Evolutionary conservation across 23 tunicate genomes (phyloP).

Genomic region (Oikopleura dioica): DNA sequence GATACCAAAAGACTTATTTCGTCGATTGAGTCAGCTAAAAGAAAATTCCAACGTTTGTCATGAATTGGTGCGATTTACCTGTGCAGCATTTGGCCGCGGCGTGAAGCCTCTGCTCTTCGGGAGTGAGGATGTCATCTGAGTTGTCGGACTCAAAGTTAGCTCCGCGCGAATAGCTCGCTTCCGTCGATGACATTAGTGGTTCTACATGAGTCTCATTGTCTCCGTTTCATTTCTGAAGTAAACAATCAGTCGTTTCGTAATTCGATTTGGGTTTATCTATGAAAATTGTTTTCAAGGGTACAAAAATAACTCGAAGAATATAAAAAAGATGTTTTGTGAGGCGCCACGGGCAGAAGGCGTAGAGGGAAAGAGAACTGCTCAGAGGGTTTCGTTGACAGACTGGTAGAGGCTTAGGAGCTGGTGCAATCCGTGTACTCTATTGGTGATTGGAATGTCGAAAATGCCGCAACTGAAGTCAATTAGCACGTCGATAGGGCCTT

Average conservation of each 20-base stretch:
- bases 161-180: background rate
- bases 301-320: too few relatives aligned
- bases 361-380: background rate
- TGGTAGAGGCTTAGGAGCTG: background rate
- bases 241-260: too few relatives aligned
- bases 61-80: background rate
- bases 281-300: too few relatives aligned
- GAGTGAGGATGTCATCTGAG: background rate
- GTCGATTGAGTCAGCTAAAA: background rate
- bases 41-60: background rate
- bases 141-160: background rate
- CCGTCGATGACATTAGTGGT: background rate
- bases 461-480: background rate
- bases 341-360: background rate
- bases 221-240: too few relatives aligned
- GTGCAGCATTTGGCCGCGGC: background rate
- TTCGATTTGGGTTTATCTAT: too few relatives aligned
- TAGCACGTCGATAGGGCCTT: background rate
- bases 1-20: background rate
- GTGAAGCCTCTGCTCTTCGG: background rate
- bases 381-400: background rate
- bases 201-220: background rate
- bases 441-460: constrained; percentile 2
- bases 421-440: constrained; percentile 6
- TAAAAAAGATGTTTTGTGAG: background rate